Evolutionary conservation across 2,888 invertebrate genomes (phyloP).

Genomic region (Globia sparganii): DNA sequence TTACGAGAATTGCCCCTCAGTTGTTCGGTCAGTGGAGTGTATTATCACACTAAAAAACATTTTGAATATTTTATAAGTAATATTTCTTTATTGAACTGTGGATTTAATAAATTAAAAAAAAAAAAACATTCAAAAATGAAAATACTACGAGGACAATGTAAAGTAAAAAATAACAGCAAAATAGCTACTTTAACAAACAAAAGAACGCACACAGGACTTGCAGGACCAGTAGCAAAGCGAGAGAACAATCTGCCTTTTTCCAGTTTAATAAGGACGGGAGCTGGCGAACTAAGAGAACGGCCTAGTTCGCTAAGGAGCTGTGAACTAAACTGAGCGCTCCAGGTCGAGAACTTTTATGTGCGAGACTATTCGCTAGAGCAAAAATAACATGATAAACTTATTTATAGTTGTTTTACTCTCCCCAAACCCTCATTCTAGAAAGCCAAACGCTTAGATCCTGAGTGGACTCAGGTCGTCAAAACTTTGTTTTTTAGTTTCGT

Average conservation of each 20-base stretch:
- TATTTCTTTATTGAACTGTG: too few species aligned
- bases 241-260: neutral
- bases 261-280: neutral
- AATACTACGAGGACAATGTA: too few species aligned
- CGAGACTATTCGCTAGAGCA: neutral
- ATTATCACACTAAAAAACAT: too few species aligned
- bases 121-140: too few species aligned
- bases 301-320: neutral
- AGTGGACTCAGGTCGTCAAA: neutral
- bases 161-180: too few species aligned
- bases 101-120: too few species aligned
- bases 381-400: neutral
- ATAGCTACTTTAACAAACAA: too few species aligned
- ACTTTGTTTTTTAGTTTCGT: neutral
- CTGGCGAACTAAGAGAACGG: neutral
- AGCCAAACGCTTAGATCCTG: neutral
- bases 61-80: too few species aligned
- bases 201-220: neutral
- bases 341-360: too few species aligned
- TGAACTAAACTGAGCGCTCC: neutral
- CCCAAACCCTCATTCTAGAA: neutral
- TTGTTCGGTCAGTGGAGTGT: too few species aligned
- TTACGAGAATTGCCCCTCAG: too few species aligned
- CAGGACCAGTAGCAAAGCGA: neutral
- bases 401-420: neutral